Conservation (phyloP, 2,113 vertebrate species). For the Daubentonia madagascariensis region DNA sequence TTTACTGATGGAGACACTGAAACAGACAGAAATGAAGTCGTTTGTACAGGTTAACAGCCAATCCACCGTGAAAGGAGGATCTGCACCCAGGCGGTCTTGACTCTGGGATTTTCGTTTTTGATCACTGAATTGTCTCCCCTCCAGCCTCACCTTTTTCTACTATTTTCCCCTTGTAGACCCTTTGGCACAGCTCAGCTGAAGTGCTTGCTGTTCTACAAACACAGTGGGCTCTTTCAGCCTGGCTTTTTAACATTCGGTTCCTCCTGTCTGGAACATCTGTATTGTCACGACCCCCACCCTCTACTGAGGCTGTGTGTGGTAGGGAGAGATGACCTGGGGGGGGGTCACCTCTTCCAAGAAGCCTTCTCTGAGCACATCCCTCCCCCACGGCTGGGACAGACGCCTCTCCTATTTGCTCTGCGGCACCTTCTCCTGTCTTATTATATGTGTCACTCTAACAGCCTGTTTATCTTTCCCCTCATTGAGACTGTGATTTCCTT, state of each 20-base stretch:
- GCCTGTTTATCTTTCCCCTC: too few relatives aligned
- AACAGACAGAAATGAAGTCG: background rate
- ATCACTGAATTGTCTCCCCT: background rate
- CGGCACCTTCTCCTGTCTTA: background rate
- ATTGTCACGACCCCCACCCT: background rate
- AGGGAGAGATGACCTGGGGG: background rate
- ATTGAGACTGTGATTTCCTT: background rate
- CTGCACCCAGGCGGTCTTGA: background rate
- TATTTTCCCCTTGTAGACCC: background rate
- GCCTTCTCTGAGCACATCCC: background rate
- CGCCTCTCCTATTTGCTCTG: too few relatives aligned
- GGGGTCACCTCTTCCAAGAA: background rate
- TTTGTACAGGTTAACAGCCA: background rate
- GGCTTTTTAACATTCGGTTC: background rate
- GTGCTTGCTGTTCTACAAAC: background rate
- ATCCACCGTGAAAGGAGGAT: background rate
- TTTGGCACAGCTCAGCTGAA: background rate
- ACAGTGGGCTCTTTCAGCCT: background rate
- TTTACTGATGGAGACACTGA: background rate
- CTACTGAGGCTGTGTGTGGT: background rate
- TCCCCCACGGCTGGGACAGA: background rate
- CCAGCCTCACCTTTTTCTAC: background rate
- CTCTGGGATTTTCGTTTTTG: background rate
- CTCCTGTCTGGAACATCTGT: background rate
- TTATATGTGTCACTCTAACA: background rate